phyloP scores from a whole-genome alignment of 2,797 vertebrate species.

The Diceros bicornis region DNA sequence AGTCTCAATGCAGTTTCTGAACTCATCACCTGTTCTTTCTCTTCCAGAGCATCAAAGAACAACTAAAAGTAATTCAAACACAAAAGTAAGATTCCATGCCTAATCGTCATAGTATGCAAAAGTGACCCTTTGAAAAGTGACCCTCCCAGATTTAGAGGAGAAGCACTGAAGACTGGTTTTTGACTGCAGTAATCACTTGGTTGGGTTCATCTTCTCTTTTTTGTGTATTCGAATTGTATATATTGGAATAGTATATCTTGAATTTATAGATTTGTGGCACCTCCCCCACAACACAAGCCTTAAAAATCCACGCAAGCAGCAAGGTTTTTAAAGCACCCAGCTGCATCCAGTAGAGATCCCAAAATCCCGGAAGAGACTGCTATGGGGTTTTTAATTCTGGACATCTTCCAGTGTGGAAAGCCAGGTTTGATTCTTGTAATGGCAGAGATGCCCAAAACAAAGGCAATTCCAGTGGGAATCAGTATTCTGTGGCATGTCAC shows the following conservation, averaged over 20 bases:
- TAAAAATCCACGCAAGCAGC: background rate
- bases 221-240: background rate
- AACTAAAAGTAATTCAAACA: constrained; percentile 40
- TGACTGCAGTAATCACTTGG: background rate
- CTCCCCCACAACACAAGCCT: background rate
- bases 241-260: background rate
- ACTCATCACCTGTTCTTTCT: background rate
- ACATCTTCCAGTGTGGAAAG: background rate
- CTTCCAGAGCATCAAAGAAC: background rate
- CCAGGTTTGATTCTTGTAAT: constrained; percentile 11
- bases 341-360: background rate
- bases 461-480: background rate
- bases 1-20: constrained; percentile 54
- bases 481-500: background rate
- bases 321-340: background rate
- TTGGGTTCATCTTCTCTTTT: background rate
- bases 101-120: background rate
- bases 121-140: background rate
- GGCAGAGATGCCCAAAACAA: background rate
- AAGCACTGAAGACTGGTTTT: background rate
- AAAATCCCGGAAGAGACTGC: background rate
- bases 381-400: constrained; percentile 1
- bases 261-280: background rate
- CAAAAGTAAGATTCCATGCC: background rate
- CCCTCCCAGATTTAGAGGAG: background rate